Conservation (phyloP, 2,888 invertebrate species). For the Andrena dorsata region DNA sequence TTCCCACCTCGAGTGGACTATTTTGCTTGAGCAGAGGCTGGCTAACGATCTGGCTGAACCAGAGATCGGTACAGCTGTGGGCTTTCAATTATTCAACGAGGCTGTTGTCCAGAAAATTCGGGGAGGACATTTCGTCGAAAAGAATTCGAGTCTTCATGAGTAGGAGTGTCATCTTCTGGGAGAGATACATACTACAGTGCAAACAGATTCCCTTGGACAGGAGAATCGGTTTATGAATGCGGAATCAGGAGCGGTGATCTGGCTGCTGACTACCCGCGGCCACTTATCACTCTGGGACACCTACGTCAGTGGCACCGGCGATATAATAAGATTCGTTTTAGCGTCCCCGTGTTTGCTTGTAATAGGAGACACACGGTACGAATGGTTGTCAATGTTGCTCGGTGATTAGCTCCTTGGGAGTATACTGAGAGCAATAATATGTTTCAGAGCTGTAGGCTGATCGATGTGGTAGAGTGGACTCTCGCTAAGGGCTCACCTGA, state of each 20-base stretch:
- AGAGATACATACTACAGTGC: background rate
- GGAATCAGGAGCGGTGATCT: slow-evolving; percentile 35
- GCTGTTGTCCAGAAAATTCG: too few species aligned
- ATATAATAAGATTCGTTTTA: slow-evolving; percentile 64
- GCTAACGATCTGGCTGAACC: slow-evolving; percentile 10
- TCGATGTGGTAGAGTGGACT: too few species aligned
- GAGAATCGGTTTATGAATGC: slow-evolving; percentile 52
- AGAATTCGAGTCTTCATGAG: background rate
- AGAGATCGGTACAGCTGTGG: background rate
- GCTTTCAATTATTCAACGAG: background rate
- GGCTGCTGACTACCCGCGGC: slow-evolving; percentile 39
- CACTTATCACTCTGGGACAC: slow-evolving; percentile 58
- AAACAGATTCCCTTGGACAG: slow-evolving; percentile 42
- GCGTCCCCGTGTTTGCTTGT: slow-evolving; percentile 36
- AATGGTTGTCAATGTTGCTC: background rate
- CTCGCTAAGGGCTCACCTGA: too few species aligned
- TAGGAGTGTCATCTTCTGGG: too few species aligned
- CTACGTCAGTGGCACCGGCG: slow-evolving; percentile 58
- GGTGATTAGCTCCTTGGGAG: too few species aligned
- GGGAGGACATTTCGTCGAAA: background rate
- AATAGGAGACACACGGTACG: background rate
- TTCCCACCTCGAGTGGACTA: slow-evolving; percentile 16
- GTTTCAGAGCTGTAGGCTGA: too few species aligned
- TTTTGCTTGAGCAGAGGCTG: background rate
- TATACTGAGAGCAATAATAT: too few species aligned